These are phyloP conservation scores for Atherix ibis DNA, from an alignment of 2,888 invertebrate species.

Conservation along the genomic window DNA sequence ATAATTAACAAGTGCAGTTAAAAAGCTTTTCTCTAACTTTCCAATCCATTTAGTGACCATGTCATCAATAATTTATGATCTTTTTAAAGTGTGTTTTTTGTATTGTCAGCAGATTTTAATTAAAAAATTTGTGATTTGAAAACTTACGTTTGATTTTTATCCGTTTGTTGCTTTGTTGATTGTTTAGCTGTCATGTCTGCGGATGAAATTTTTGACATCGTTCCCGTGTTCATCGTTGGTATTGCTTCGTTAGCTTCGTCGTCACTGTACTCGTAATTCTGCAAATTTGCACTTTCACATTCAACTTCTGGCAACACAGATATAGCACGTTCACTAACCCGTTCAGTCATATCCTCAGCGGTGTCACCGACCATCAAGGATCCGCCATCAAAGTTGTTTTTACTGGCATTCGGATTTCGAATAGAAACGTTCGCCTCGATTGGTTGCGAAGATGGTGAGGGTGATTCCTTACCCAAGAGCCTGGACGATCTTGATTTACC, in stretches of 20 bases:
- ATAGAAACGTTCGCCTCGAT: conserved; percentile 31
- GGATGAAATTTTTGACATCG: no score
- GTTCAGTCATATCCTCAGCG: conserved; percentile 19
- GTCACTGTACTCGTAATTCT: conserved; percentile 21
- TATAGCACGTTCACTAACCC: conserved; percentile 33
- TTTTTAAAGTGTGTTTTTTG: no score
- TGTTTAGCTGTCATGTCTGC: no score
- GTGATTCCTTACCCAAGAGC: conserved; percentile 22
- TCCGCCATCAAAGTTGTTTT: conserved; percentile 10
- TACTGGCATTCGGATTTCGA: conserved; percentile 14
- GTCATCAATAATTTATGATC: no score
- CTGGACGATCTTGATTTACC: conserved; percentile 14
- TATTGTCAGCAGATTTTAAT: no score
- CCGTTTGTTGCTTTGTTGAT: no score
- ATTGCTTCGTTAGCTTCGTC: conserved; percentile 13
- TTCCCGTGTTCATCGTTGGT: no score
- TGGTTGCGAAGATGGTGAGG: conserved; percentile 24
- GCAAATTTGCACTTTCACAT: conserved; percentile 40
- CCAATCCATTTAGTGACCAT: no score
- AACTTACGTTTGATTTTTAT: no score
- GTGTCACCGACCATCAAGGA: conserved; percentile 7
- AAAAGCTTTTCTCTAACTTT: no score
- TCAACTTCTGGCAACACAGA: conserved; percentile 44
- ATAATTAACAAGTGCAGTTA: no score
- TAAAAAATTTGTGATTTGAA: no score